Evolutionary conservation across 2,888 invertebrate species (phyloP), one percentile per base, ranked within the genome.

Genomic region (Yponomeuta evonymella): DNA sequence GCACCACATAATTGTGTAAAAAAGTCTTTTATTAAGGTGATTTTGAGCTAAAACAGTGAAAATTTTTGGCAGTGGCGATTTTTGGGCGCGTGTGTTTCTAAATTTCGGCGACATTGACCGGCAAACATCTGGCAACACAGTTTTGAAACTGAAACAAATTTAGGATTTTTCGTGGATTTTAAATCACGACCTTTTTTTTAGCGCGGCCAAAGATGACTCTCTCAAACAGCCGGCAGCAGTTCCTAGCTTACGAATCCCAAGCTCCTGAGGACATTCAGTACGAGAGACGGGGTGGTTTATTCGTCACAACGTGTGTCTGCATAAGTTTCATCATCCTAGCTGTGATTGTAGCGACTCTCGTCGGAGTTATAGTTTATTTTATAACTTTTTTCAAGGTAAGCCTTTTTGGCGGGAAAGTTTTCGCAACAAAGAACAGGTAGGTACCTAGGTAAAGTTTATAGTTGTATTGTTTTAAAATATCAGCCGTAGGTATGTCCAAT

Each of bases 291-390:
- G 94, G 94, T 12, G 95, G 95, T 62, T 90, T 94, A 75, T 95
- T 94, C 78, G 88, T 95, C 33, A 93, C 94, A 64, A 93, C 93
- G 72, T 94, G 94, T 77, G 93, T 94, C n/a, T 93, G 94, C 75
- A 80, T 92, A 36, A 79, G 80, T 64, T 87, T 89, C 71, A 76
- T 92, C 4, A 75, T 92, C 43, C 81, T 85, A 48, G 86, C 90
- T 1, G 79, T 89, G 2, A 68, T 88, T 3, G 75, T 86, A 10
- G 88, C 89, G 63, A 79, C 82, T 15, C 79, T 90, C 66, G 88
- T 90, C 12, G 93, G 92, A 58, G 80, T 89, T 70, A 84, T 92
- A 71, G 88, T 89, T 15, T 90, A 92, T 78, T 90, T 88, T 76
- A 83, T 91, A 73, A 89, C 90, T 11, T 89, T 82, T 77, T 86